Evolutionary conservation across 2,888 invertebrate genomes (phyloP).

Genomic region (Macaria notata): DNA sequence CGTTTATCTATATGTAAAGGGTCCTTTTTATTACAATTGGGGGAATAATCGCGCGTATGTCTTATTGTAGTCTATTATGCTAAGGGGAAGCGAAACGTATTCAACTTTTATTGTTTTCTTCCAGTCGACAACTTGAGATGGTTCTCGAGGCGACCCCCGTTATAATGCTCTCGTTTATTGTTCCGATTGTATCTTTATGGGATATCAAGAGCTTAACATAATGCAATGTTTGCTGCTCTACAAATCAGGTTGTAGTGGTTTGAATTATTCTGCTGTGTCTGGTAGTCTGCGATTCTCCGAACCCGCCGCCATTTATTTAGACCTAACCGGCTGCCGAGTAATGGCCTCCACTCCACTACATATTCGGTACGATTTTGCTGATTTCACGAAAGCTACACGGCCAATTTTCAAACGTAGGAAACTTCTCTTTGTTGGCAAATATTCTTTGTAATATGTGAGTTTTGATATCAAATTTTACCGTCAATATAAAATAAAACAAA

Average conservation of each 20-base stretch:
- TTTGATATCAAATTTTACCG: too few species aligned
- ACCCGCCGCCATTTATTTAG: conserved; percentile 51
- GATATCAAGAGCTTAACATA: conserved; percentile 32
- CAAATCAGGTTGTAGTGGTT: conserved; percentile 39
- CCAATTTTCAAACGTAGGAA: neutral
- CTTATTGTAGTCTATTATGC: conserved; percentile 65
- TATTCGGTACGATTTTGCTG: conserved; percentile 36
- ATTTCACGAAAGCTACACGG: conserved; percentile 21
- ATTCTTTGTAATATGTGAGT: too few species aligned
- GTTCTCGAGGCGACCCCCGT: conserved; percentile 43
- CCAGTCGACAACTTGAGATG: conserved; percentile 53
- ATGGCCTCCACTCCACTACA: conserved; percentile 38
- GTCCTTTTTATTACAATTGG: conserved; percentile 73
- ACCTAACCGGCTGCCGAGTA: conserved; percentile 50
- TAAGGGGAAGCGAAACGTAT: conserved; percentile 48
- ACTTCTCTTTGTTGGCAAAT: too few species aligned
- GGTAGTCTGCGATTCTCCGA: conserved; percentile 50
- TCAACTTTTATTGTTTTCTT: conserved; percentile 59
- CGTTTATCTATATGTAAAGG: conserved; percentile 74
- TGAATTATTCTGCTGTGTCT: conserved; percentile 38
- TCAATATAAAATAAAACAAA: too few species aligned
- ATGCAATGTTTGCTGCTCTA: conserved; percentile 31
- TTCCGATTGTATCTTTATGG: conserved; percentile 36
- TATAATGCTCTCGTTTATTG: conserved; percentile 39
- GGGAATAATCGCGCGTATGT: conserved; percentile 69